Evolutionary conservation across 2,888 invertebrate genomes (phyloP), one percentile per base, ranked within the genome.

Genomic region (Drosophila conformis): DNA sequence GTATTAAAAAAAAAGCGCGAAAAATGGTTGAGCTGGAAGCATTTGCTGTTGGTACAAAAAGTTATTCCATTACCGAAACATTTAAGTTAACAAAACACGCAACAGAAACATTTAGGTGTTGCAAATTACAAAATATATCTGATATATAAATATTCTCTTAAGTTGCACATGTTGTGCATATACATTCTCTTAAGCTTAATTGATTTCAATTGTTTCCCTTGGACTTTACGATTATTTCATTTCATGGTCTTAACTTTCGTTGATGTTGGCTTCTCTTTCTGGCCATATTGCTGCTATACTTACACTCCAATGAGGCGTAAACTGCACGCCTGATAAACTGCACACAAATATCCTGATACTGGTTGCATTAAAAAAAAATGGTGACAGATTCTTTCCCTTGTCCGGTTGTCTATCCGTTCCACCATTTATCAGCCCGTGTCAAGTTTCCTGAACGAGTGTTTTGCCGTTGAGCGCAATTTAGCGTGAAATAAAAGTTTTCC

Each of bases 401-500:
- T 73, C 60, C 51, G 60, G 25, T 54, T 40, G 66, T 48, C 53
- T 18, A 38, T 25, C 53, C 60, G 60, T 54, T 40, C 46, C n/a
- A 33, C 74, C 69, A 78, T 81, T 81, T 69, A 68, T 83, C 65
- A 76, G 76, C 25, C 69, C 69, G 40, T 66, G 76, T 49, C 62
- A 57, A 69, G 64, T 62, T 63, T 46, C 75, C 76, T 69, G 65
- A 73, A 78, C 58, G 73, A 70, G 69, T 82, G 68, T 67, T 80
- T 80, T 80, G 69, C 69, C 69, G 69, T 57, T 69, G 73, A 72
- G 71, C 64, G 78, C 81, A 86, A 83, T 86, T 83, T 75, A 78
- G 78, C 75, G 82, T 78, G 70, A 81, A 87, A 83, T 76, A 81
- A 81, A 73, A 81, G 73, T 78, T 87, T 60, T 58, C 60, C 53